Percentiles rank a stretch among this genome's conserved stretches.
Evolutionary conservation across 2,797 vertebrate species (phyloP).

Genomic region (Diplodus puntazzo): DNA sequence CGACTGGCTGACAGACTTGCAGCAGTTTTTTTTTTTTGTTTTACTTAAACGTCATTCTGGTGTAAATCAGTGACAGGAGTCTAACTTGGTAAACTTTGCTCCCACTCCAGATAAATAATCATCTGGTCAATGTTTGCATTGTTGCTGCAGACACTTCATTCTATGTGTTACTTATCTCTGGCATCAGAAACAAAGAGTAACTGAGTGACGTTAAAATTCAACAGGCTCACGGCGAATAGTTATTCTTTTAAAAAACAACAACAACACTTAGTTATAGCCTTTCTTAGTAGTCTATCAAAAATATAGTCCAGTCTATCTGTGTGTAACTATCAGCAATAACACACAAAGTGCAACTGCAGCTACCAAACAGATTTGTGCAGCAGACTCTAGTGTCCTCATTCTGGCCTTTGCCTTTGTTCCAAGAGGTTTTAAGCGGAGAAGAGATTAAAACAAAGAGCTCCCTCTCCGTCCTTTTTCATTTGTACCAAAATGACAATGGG

Average conservation of each 20-base stretch:
- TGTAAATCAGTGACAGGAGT: conserved; percentile 2
- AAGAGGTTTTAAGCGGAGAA: conserved; percentile 37
- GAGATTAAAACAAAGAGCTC: conserved; percentile 43
- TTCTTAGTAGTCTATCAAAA: not conserved
- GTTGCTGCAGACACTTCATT: conserved; percentile 28
- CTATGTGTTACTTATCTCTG: not conserved
- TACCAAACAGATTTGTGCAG: conserved; percentile 52
- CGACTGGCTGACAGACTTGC: not conserved
- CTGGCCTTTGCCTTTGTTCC: conserved; percentile 61
- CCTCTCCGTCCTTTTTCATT: conserved; percentile 32
- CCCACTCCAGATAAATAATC: conserved; percentile 24
- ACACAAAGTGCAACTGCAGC: conserved; percentile 35
- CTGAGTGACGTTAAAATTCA: conserved; percentile 7
- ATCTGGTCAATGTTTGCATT: conserved; percentile 34
- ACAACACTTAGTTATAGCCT: no score
- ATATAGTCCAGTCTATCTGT: not conserved
- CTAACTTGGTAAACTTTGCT: conserved; percentile 27
- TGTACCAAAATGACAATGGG: conserved; percentile 16
- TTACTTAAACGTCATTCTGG: not conserved
- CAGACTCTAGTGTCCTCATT: conserved; percentile 49
- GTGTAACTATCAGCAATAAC: conserved; percentile 29
- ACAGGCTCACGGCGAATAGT: not conserved
- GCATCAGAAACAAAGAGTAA: conserved; percentile 8
- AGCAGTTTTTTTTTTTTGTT: conserved; percentile 15
- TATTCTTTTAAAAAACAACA: not conserved